phyloP scores from a whole-genome alignment of 2,113 vertebrate species.

The Bambusicola thoracicus region DNA sequence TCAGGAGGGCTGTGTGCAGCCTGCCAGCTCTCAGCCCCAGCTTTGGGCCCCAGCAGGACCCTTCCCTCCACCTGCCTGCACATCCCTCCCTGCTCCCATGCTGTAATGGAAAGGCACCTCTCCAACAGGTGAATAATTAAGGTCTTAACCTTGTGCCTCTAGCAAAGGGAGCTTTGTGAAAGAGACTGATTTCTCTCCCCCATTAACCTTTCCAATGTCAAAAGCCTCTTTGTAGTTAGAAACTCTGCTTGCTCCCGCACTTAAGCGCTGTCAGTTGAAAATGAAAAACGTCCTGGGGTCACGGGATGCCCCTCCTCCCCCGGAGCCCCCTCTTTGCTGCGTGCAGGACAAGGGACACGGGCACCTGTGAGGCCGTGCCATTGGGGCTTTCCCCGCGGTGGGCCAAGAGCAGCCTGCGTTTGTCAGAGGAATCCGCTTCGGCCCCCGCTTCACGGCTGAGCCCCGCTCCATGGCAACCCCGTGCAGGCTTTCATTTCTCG shows the following conservation, averaged over 20 bases:
- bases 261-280: not conserved
- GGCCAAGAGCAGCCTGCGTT: not conserved
- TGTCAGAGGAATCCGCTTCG: not conserved
- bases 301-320: not conserved
- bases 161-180: conserved; percentile 63
- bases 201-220: conserved; percentile 70
- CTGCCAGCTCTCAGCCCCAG: not conserved
- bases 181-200: conserved; percentile 20
- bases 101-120: conserved; percentile 41
- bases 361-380: not conserved
- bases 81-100: not conserved
- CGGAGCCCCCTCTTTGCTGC: not conserved
- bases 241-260: not conserved
- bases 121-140: conserved; percentile 73
- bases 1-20: accelerated
- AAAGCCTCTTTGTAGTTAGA: conserved; percentile 44
- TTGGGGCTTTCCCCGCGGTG: not conserved
- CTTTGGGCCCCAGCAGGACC: not conserved
- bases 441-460: conserved; percentile 35
- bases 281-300: not conserved
- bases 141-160: conserved; percentile 14
- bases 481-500: conserved; percentile 55
- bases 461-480: conserved; percentile 62
- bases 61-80: not conserved
- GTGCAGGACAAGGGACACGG: not conserved